phyloP scores from a whole-genome alignment of 35 echinoderm and acorn worm genomes.

The Amphiura filiformis region DNA sequence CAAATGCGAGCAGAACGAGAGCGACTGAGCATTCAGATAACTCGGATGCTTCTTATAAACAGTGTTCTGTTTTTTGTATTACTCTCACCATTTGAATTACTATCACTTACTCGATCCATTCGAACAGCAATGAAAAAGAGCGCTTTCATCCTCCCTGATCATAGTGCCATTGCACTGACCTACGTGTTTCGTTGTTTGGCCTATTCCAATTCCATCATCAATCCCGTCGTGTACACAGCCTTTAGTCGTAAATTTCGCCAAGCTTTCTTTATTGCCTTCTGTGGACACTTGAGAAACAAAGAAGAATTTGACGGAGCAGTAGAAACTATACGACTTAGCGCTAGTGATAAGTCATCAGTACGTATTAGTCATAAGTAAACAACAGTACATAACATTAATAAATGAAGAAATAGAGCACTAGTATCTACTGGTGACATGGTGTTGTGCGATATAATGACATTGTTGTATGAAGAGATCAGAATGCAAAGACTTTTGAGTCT shows the following conservation, averaged over 20 bases:
- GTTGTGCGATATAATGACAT: too few species aligned
- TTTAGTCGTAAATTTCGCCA: conserved; percentile 51
- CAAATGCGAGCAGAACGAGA: neutral
- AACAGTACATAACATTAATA: too few species aligned
- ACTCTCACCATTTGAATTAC: neutral
- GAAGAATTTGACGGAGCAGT: too few species aligned
- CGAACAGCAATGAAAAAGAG: neutral
- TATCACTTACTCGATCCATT: neutral
- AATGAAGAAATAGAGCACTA: too few species aligned
- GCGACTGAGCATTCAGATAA: neutral
- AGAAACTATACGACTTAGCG: neutral
- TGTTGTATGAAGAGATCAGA: too few species aligned
- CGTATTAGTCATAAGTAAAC: neutral
- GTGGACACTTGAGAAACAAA: neutral
- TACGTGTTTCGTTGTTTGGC: neutral
- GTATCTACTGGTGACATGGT: too few species aligned
- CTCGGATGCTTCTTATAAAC: neutral
- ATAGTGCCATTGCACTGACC: neutral
- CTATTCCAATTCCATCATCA: conserved; percentile 59
- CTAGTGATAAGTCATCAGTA: neutral
- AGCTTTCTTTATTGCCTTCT: conserved; percentile 14
- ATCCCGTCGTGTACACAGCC: conserved; percentile 62
- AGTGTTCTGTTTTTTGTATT: neutral
- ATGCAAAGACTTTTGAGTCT: too few species aligned
- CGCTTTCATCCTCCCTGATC: neutral